Evolutionary conservation across 2,797 vertebrate genomes (phyloP), one percentile per base, ranked within the genome.

Genomic region (Pseudomugil tenellus): DNA sequence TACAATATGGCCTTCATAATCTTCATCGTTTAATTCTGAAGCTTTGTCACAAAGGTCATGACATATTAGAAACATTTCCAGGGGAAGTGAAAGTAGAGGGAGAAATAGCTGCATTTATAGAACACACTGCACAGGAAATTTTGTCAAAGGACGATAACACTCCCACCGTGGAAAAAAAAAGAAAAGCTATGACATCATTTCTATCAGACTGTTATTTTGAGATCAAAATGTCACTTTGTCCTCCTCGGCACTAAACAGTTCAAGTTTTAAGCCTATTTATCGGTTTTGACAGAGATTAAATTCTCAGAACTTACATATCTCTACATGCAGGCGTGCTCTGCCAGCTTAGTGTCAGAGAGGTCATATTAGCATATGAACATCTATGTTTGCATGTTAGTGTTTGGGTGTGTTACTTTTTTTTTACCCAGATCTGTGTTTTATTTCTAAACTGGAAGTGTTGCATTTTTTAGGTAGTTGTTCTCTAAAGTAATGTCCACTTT

Each of bases 11-110:
- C 19, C 9, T 16, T 46, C 21, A 46, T 46, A 21, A 46, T 46
- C 7, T 9, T 46, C 7, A n/a, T 16, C 19, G 17, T 48, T 48
- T 46, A 46, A 6, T 48, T 10, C 21, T 21, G 46, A 48, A n/a
- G 8, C 53, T 23, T 59, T 52, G 28, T 21, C 23, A 49, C n/a
- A 4, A 29, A 70, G 41, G 62, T 76, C 46, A 73, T 43, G 25
- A 12, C 16, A 29, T 70, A 63, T 60, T 53, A 28, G 26, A 17
- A 56, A 53, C 35, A n/a, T 63, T 70, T 79, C 61, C 56, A 74
- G 16, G 70, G 71, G 69, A 83, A 80, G 69, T 63, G 67, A 76
- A 71, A 74, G 55, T 31, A 26, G 41, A 26, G 25, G 12, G 43
- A n/a, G 25, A 7, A 58, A 23, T 14, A 28, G 48, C 3, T 34